Evolutionary conservation across 2,888 invertebrate genomes (phyloP).

Genomic region (Eristalinus aeneus): DNA sequence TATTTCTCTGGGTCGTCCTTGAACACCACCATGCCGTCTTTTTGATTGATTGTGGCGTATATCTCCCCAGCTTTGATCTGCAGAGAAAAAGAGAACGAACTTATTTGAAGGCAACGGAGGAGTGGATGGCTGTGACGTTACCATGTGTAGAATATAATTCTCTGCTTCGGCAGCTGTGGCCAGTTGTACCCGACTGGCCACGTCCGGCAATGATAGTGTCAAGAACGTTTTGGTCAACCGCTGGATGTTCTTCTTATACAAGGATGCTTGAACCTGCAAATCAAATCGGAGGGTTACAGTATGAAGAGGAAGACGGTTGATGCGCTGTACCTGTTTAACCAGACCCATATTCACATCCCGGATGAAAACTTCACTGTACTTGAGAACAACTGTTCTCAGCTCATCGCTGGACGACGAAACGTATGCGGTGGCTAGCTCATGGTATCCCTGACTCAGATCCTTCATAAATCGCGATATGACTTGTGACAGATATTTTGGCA

Average conservation of each 20-base stretch:
- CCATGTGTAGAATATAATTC: constrained; percentile 96
- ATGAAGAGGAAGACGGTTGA: too few species aligned
- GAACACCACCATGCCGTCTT: constrained; percentile 98
- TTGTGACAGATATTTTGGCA: constrained; percentile 96
- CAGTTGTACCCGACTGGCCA: constrained; percentile 91
- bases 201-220: constrained; percentile 87
- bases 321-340: constrained; percentile 85
- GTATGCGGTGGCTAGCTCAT: constrained; percentile 93
- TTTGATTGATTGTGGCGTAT: constrained; percentile 97
- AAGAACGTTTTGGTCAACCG: constrained; percentile 91
- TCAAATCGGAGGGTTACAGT: background rate
- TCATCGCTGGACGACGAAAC: constrained; percentile 87
- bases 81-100: background rate
- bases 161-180: constrained; percentile 94
- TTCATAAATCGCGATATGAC: constrained; percentile 92
- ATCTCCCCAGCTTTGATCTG: constrained; percentile 98
- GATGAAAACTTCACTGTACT: constrained; percentile 90
- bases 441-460: constrained; percentile 92
- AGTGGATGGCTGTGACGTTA: constrained; percentile 79
- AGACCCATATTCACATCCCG: constrained; percentile 90
- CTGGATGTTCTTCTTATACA: constrained; percentile 98
- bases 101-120: too few species aligned
- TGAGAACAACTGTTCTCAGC: constrained; percentile 85
- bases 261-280: constrained; percentile 90
- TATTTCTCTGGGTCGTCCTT: constrained; percentile 97